A percentile compares a stretch with the other conserved stretches of the same genome.
Evolutionary conservation across 2,113 vertebrate species (phyloP).

Genomic region (Heloderma charlesbogerti): DNA sequence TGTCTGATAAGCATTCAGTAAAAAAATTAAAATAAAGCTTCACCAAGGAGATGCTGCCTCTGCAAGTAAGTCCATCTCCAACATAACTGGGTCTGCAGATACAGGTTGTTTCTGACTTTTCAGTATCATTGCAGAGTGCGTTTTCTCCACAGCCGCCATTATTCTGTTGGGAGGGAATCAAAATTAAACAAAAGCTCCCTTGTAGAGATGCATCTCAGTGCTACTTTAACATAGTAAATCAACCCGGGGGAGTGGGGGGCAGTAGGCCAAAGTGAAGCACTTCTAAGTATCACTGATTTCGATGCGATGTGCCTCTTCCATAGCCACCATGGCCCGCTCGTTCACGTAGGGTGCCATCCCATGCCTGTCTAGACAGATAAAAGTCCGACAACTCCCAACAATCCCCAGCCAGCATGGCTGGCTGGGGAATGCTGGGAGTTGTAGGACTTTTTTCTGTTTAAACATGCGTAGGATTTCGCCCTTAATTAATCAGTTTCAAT

Average conservation of each 20-base stretch:
- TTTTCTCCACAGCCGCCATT: conserved; percentile 88
- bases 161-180: conserved; percentile 73
- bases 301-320: background rate
- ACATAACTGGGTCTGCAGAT: conserved; percentile 76
- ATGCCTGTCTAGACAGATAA: no score
- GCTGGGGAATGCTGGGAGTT: no score
- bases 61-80: conserved; percentile 88
- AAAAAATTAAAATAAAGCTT: background rate
- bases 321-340: background rate
- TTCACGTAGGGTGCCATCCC: no score
- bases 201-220: background rate
- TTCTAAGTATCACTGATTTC: background rate
- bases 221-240: background rate
- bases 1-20: background rate
- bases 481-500: background rate
- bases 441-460: no score
- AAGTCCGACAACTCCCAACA: no score
- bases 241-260: background rate
- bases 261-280: background rate
- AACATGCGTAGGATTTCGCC: no score
- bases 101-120: conserved; percentile 80
- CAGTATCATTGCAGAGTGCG: conserved; percentile 84
- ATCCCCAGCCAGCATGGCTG: no score
- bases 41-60: conserved; percentile 84
- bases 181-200: conserved; percentile 24